phyloP scores from a whole-genome alignment of 2,113 vertebrate genomes.

The Onychorhynchus coronatus region DNA sequence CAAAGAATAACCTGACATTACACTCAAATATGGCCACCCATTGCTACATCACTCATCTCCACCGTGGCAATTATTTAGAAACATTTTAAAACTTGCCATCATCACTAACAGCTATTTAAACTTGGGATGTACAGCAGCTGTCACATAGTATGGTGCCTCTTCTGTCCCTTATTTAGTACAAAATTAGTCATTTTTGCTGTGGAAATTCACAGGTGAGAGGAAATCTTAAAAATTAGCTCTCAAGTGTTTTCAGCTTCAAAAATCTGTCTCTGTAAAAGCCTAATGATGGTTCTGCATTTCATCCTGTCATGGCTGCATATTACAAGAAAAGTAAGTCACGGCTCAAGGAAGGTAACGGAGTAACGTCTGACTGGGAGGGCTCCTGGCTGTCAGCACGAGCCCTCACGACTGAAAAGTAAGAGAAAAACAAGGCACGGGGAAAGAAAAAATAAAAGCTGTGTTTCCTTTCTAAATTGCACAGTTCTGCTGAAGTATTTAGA shows the following conservation, averaged over 20 bases:
- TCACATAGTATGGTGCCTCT: not conserved
- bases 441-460: not conserved
- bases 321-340: not conserved
- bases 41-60: not conserved
- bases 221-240: not conserved
- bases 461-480: not conserved
- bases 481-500: not conserved
- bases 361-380: not conserved
- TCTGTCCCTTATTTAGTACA: not conserved
- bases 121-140: not conserved
- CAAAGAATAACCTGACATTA: not conserved
- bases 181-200: not conserved
- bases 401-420: not conserved
- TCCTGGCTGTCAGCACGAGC: not conserved
- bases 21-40: not conserved
- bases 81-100: not conserved
- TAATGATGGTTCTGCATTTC: not conserved
- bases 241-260: not conserved
- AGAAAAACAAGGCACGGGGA: not conserved
- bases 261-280: not conserved
- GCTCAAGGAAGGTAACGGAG: not conserved
- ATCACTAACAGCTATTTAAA: not conserved
- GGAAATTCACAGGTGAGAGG: not conserved
- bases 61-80: not conserved
- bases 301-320: not conserved